Conservation (phyloP, 2,797 vertebrate species). For the Lacerta bilineata region DNA sequence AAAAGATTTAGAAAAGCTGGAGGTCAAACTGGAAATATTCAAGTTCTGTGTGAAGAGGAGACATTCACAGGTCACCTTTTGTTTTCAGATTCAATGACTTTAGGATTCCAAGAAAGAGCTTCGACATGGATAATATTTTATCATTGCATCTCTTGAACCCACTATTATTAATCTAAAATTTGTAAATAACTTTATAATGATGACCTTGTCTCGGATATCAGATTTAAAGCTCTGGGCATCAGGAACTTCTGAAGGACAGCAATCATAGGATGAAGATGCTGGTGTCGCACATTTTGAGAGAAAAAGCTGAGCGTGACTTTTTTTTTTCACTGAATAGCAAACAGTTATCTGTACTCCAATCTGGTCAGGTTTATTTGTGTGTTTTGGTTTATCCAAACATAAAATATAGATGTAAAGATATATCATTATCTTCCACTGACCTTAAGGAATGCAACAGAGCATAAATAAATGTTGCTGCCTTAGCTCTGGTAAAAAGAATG, state of each 20-base stretch:
- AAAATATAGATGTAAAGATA: not conserved
- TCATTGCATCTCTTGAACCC: slow-evolving; percentile 4
- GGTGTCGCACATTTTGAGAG: not conserved
- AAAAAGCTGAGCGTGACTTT: slow-evolving; percentile 63
- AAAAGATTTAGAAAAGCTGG: not conserved
- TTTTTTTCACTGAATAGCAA: slow-evolving; percentile 60
- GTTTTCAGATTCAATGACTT: not conserved
- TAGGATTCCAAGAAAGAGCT: not conserved
- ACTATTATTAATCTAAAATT: slow-evolving; percentile 9
- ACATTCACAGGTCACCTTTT: not conserved
- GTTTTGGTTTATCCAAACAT: too few relatives aligned
- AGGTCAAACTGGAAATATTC: not conserved
- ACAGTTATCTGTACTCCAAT: slow-evolving; percentile 5
- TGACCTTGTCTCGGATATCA: not conserved
- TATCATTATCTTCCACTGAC: slow-evolving; percentile 56
- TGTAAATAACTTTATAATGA: slow-evolving; percentile 10
- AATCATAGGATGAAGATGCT: not conserved
- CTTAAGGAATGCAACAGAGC: slow-evolving; percentile 59
- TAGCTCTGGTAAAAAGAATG: slow-evolving; percentile 41
- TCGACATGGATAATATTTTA: not conserved
- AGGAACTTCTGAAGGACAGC: slow-evolving; percentile 24
- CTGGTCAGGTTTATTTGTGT: slow-evolving; percentile 23
- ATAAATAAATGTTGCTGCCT: slow-evolving; percentile 40
- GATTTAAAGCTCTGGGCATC: not conserved
- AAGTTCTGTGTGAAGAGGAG: not conserved